phyloP scores from a whole-genome alignment of 2,797 vertebrate species.

The Apogon hyalosoma region DNA sequence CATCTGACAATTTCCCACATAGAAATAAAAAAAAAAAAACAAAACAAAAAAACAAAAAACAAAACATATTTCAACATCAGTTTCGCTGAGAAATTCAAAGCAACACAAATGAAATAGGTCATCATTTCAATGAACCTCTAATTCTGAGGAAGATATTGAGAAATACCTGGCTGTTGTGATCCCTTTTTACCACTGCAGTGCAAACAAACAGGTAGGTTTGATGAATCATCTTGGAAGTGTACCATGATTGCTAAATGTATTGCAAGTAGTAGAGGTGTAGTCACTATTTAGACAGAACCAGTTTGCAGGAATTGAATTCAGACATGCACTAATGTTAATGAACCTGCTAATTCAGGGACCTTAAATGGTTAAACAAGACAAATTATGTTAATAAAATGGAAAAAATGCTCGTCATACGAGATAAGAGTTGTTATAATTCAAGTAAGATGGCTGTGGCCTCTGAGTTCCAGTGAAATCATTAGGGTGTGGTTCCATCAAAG shows the following conservation, averaged over 20 bases:
- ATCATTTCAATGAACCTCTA: not conserved
- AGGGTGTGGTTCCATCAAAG: slow-evolving; percentile 54
- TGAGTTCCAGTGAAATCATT: slow-evolving; percentile 39
- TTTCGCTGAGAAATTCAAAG: not conserved
- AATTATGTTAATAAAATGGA: not conserved
- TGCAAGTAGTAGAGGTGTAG: not conserved
- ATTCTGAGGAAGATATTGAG: not conserved
- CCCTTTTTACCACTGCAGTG: not conserved
- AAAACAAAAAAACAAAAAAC: too few relatives aligned
- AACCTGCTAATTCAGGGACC: not conserved
- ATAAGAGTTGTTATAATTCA: slow-evolving; percentile 36
- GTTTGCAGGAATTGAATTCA: not conserved
- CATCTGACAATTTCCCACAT: not conserved
- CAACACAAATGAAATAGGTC: too few relatives aligned
- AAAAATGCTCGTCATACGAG: not conserved
- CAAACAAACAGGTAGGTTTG: not conserved
- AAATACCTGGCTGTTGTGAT: slow-evolving; percentile 1
- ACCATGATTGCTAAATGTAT: not conserved
- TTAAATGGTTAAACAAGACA: not conserved
- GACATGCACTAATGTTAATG: not conserved
- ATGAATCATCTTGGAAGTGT: slow-evolving; percentile 16
- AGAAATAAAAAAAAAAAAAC: not conserved
- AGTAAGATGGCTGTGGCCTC: slow-evolving; percentile 18
- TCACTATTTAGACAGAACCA: not conserved
- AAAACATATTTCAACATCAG: not conserved